Evolutionary conservation across 1,140 invertebrate genomes (phyloP).

Genomic region (Acromyrmex heyeri): DNA sequence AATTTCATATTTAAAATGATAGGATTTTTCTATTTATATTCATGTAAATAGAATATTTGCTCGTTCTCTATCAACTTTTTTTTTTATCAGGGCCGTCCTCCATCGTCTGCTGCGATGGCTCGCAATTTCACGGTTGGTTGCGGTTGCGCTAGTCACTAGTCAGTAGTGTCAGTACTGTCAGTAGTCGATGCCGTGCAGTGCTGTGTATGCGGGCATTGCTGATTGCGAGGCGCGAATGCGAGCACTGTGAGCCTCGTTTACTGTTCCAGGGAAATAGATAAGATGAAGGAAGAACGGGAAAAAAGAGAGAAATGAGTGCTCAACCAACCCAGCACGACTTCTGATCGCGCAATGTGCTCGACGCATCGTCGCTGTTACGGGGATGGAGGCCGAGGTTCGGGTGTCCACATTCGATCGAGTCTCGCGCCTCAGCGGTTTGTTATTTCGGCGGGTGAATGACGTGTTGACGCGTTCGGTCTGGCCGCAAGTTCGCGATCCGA

Average conservation of each 20-base stretch:
- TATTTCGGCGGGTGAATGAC: constrained; percentile 67
- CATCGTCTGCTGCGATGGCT: no score
- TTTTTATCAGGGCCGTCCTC: no score
- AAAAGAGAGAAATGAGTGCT: constrained; percentile 22
- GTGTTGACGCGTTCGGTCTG: constrained; percentile 58
- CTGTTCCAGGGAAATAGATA: not conserved
- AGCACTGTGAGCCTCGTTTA: no score
- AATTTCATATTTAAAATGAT: no score
- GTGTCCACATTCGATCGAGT: constrained; percentile 59
- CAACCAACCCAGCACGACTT: not conserved
- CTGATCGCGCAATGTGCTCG: constrained; percentile 31
- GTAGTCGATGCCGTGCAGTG: no score
- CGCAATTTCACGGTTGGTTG: no score
- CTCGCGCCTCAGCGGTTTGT: constrained; percentile 40
- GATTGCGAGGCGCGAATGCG: not conserved
- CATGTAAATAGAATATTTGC: no score
- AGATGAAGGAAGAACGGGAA: not conserved
- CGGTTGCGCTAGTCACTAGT: no score
- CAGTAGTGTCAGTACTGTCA: no score
- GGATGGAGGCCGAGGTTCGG: constrained; percentile 80
- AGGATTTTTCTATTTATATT: no score
- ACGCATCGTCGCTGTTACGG: constrained; percentile 9
- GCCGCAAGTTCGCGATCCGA: not conserved
- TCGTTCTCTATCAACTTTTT: no score
- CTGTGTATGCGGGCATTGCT: constrained; percentile 30